Evolutionary conservation across 2,113 vertebrate species (phyloP), one percentile per base, ranked within the genome.

Genomic region (rat (Rattus norvegicus)): DNA sequence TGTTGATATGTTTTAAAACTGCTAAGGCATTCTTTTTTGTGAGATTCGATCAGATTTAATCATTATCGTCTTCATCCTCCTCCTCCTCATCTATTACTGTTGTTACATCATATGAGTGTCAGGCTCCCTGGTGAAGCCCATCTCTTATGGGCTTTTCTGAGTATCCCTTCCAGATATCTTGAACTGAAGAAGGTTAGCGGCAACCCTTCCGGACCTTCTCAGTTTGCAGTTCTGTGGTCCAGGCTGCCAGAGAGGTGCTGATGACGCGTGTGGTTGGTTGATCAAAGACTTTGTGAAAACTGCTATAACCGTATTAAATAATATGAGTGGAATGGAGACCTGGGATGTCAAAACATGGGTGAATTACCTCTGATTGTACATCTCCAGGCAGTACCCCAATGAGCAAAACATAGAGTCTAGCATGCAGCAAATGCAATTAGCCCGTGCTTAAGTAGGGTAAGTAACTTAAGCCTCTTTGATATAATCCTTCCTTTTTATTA

Each of bases 101-200:
- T 69, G 43, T 43, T 43, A 26, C 19, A 3, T 33, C 3, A 33
- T 52, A n/a, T 75, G 47, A 85, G 30, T 16, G 1, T 22, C 7
- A 33, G 13, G 56, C 47, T 92, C 22, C 52, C 1, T 19, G 17
- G 13, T 90, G 2, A n/a, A 47, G 16, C 13, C 13, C 52, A 24
- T 52, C 24, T 19, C 30, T 59, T 47, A n/a, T 59, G 2, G 24
- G 1, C n/a, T 24, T 24, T 80, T 22, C 9, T 49, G 8, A 92
- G 9, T 63, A 52, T 89, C 54, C 49, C 24, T 36, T 33, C 17
- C 39, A 28, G 28, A 47, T 28, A 6, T 19, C 36, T 63, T 89
- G n/a, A 73, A 73, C 1, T 6, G 1, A 0, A 63, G 11, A 4
- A 13, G 0, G 4, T 11, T 0, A 43, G 43, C 43, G 1, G 10